Evolutionary conservation across 2,888 invertebrate genomes (phyloP).

Genomic region (Nycteola revayana): DNA sequence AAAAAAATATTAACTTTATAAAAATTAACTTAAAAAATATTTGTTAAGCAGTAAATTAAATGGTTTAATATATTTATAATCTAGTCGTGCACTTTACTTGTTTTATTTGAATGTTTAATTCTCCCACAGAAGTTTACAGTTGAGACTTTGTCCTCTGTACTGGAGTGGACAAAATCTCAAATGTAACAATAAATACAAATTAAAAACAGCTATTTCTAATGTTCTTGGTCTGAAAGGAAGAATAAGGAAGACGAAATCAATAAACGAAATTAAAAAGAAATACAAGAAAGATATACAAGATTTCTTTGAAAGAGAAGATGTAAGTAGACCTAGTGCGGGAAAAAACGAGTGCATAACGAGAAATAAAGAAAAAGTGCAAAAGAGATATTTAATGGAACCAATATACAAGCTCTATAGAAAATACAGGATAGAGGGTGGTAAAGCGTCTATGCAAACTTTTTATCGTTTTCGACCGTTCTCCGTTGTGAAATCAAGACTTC

Average conservation of each 20-base stretch:
- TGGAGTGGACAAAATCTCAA: no score
- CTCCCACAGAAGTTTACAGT: no score
- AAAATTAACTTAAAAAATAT: no score
- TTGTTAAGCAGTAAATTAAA: no score
- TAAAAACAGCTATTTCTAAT: constrained; percentile 6
- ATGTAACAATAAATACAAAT: constrained; percentile 10
- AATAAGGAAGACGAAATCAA: neutral
- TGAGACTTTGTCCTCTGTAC: no score
- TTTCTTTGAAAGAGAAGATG: constrained; percentile 20
- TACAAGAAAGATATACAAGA: constrained; percentile 9
- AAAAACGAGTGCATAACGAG: constrained; percentile 22
- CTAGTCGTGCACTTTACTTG: no score
- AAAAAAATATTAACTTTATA: no score
- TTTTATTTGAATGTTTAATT: no score
- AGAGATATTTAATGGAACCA: constrained; percentile 17
- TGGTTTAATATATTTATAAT: no score
- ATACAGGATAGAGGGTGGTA: constrained; percentile 21
- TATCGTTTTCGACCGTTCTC: constrained; percentile 25
- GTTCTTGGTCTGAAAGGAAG: constrained; percentile 5
- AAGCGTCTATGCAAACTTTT: constrained; percentile 20
- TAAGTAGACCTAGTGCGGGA: constrained; percentile 21
- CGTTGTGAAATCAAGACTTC: constrained; percentile 21
- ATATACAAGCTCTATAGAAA: constrained; percentile 19
- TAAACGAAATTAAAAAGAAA: constrained; percentile 3
- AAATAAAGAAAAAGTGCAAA: constrained; percentile 21